These are phyloP conservation scores for Malurus elegans DNA, from an alignment of 2,113 vertebrate species.

Conservation along the genomic window DNA sequence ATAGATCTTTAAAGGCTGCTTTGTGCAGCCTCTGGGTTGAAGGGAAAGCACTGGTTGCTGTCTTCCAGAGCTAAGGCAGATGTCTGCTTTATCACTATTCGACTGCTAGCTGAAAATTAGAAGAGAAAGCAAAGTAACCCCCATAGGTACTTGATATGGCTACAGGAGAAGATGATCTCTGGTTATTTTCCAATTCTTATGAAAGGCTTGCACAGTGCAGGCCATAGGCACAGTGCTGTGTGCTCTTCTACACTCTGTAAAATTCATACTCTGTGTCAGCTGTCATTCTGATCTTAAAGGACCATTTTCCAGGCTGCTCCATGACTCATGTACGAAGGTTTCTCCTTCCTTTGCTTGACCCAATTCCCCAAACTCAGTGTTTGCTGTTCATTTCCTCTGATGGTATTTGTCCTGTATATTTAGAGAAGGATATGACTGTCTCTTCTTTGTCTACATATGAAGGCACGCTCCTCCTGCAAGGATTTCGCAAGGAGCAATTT, in stretches of 20 bases:
- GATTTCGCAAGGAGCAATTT: background rate
- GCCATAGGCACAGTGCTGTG: fast-evolving
- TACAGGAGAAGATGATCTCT: background rate
- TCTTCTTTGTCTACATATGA: background rate
- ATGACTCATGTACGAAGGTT: fast-evolving
- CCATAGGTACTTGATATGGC: background rate
- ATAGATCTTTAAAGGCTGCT: background rate
- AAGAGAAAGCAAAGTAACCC: background rate
- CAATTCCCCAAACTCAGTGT: background rate
- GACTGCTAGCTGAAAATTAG: background rate
- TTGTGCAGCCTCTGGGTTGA: background rate
- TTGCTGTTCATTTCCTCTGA: background rate
- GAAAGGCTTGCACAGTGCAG: background rate
- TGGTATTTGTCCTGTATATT: background rate
- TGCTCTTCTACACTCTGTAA: background rate
- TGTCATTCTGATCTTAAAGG: background rate
- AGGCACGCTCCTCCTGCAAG: background rate
- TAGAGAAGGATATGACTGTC: background rate
- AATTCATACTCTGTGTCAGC: background rate
- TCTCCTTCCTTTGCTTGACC: background rate
- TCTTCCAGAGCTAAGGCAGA: background rate
- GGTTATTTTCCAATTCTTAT: background rate
- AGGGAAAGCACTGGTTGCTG: background rate
- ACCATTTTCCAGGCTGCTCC: background rate
- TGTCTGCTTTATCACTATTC: background rate